Base-by-base conservation (phyloP, 2,113 vertebrate genomes). In the Rhombomys opimus region DNA sequence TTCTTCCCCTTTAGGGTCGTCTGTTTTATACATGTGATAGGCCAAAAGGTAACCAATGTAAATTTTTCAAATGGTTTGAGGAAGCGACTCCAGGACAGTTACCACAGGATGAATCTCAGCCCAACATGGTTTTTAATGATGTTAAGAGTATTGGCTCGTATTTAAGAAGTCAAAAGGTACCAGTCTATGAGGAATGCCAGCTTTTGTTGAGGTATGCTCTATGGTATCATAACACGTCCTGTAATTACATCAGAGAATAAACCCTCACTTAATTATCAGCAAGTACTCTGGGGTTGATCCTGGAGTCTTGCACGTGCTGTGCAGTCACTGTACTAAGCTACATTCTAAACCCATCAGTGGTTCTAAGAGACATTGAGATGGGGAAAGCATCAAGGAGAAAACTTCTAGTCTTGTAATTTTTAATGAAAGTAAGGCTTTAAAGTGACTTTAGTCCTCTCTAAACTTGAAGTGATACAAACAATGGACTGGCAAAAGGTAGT, bases 11-110 rank as follows among this genome's bases (percentile, higher is more conserved):
- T n/a, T 67, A 99, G 99, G 99, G 98, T 22, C 98, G 98, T 81
- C 98, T 99, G 22, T 99, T 99, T 95, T 99, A 99, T 61, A 38
- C 98, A 93, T 99, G 99, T 93, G 98, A 98, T 97, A 98, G 98
- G 78, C 95, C 98, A 27, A 99, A 98, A 97, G 92, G 91, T 80
- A 97, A 98, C 61, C 98, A 30, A 41, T 99, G 99, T 90, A 98
- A 98, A 0, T 99, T 99, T 97, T 99, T 99, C 95, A 98, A 98
- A 92, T 99, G 99, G 99, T 3, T 98, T 67, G 98, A 99, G 70
- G 98, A 98, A 3, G 89, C 97, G 63, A 98, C 97, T 50, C 87
- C 97, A 4, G 32, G 59, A 73, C 54, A 46, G 30, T 63, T 84
- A 38, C 27, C 95, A 14, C 95, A 92, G 68, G 84, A 80, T 10